phyloP scores from a whole-genome alignment of 1,140 invertebrate genomes.

The Caenorhabditis remanei region DNA sequence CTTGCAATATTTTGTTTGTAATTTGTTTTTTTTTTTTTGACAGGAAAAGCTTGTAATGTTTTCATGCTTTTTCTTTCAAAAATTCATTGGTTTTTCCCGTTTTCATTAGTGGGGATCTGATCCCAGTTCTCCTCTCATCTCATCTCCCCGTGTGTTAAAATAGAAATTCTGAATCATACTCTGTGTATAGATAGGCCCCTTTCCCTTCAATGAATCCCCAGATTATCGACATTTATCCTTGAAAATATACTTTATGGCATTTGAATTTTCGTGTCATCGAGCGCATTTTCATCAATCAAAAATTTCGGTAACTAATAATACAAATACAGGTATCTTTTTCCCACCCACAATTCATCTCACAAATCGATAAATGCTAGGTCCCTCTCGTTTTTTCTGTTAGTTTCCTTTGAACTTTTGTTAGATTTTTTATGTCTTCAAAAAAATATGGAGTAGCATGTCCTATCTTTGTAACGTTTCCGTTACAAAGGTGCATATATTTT shows the following conservation, averaged over 20 bases:
- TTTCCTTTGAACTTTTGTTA: background rate
- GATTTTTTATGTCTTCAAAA: no score
- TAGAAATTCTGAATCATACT: constrained; percentile 21
- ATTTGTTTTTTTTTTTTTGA: background rate
- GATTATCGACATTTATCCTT: no score
- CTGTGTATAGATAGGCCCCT: constrained; percentile 20
- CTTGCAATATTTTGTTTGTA: background rate
- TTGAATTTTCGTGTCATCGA: background rate
- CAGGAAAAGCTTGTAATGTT: no score
- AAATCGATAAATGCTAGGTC: background rate
- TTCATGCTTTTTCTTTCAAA: no score
- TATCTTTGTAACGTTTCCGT: no score
- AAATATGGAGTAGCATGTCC: no score
- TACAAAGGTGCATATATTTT: background rate
- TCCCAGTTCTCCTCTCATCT: background rate
- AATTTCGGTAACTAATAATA: background rate
- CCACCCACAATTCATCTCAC: background rate
- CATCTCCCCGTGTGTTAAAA: constrained; percentile 40
- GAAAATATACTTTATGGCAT: background rate
- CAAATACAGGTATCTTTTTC: background rate
- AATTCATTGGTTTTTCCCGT: no score
- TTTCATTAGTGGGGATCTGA: no score
- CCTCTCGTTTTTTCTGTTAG: background rate
- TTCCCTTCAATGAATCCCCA: background rate
- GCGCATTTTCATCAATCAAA: background rate